Conservation (phyloP, 2,113 vertebrate species). For the Eudorcas thomsonii region DNA sequence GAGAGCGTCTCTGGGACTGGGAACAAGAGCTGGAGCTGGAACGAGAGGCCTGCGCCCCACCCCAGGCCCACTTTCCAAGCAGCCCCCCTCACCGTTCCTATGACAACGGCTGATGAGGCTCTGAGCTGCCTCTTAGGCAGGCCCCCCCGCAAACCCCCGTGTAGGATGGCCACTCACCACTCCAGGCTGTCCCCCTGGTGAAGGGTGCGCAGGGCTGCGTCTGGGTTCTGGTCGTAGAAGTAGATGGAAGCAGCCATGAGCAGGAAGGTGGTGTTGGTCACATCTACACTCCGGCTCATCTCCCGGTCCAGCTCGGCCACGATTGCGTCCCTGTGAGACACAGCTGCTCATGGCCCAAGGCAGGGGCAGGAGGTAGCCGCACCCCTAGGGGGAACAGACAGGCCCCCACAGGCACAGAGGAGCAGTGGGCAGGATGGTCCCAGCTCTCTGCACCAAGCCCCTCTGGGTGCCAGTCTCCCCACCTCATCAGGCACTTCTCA, state of each 20-base stretch:
- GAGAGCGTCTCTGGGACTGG: background rate
- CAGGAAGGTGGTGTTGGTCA: slow-evolving; percentile 90
- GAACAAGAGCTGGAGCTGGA: background rate
- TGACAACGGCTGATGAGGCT: background rate
- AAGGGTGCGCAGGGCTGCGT: slow-evolving; percentile 89
- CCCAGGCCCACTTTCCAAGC: background rate
- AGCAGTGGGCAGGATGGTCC: background rate
- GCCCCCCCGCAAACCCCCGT: rapidly evolving
- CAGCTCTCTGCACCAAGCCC: background rate
- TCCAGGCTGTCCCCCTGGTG: slow-evolving; percentile 96
- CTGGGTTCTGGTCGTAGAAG: slow-evolving; percentile 87
- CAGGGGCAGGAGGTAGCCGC: rapidly evolving
- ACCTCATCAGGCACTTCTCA: background rate
- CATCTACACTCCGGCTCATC: slow-evolving; percentile 91
- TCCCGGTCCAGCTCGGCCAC: slow-evolving; percentile 91
- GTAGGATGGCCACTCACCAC: slow-evolving; percentile 80
- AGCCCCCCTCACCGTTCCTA: background rate
- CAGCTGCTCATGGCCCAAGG: rapidly evolving
- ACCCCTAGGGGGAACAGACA: background rate
- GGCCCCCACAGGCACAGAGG: background rate
- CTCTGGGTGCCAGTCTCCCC: background rate
- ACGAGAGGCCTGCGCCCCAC: background rate
- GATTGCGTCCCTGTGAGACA: slow-evolving; percentile 83
- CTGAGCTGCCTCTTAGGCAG: no score
- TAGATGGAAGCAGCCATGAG: slow-evolving; percentile 95